Percentiles rank a stretch among this genome's conserved stretches.
Conservation (phyloP, 2,113 vertebrate genomes). For the Upupa epops region DNA sequence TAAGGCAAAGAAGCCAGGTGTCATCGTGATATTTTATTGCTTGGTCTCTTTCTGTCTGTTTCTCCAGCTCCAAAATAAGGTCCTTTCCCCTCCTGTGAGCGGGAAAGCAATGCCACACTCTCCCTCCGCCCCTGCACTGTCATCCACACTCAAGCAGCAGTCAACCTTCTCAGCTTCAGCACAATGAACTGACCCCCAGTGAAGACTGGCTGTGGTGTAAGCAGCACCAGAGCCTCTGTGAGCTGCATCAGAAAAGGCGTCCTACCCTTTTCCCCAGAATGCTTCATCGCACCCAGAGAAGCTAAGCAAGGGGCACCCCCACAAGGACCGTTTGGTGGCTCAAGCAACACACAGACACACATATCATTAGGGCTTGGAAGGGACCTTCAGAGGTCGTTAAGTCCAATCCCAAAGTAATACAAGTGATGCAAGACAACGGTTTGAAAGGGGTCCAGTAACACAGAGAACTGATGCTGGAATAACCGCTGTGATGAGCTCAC, state of each 20-base stretch:
- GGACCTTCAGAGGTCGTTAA: too few relatives aligned
- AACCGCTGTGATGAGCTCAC: background rate
- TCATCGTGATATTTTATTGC: background rate
- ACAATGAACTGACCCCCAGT: background rate
- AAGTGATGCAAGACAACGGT: background rate
- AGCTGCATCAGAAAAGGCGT: background rate
- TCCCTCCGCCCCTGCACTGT: background rate
- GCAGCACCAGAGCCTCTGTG: background rate
- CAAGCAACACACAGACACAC: too few relatives aligned
- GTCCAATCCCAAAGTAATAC: too few relatives aligned
- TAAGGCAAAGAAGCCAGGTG: background rate
- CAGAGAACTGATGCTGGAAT: background rate
- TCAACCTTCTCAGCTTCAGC: background rate
- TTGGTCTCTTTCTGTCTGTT: slow-evolving; percentile 16
- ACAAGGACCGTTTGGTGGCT: background rate
- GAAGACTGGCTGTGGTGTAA: background rate
- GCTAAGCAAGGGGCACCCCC: background rate
- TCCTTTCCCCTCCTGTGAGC: background rate
- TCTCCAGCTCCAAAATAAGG: background rate
- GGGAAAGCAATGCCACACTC: background rate
- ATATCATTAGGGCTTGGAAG: too few relatives aligned
- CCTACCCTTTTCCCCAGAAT: background rate
- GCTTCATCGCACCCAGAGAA: fast-evolving
- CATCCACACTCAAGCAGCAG: background rate
- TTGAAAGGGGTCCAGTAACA: background rate